These are phyloP conservation scores for Pristionchus exspectatus DNA, from an alignment of 2,888 invertebrate genomes.

Conservation along the genomic window DNA sequence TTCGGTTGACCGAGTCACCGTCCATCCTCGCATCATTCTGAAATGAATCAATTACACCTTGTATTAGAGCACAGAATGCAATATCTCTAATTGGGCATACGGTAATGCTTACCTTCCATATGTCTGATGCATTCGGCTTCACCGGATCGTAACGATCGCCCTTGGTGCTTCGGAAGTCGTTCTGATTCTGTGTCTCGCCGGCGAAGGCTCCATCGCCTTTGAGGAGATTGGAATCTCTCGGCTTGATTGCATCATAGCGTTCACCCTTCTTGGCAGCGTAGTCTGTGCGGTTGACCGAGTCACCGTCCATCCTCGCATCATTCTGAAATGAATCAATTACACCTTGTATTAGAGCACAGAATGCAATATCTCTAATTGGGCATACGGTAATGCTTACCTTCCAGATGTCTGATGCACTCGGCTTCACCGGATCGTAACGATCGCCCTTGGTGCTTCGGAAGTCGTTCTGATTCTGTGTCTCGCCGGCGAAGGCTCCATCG, in stretches of 20 bases:
- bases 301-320: constrained; percentile 53
- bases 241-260: constrained; percentile 16
- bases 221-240: constrained; percentile 27
- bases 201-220: constrained; percentile 33
- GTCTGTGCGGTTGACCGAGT: constrained; percentile 13
- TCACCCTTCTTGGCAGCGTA: constrained; percentile 36
- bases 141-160: constrained; percentile 63
- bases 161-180: constrained; percentile 59
- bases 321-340: background rate
- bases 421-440: constrained; percentile 55
- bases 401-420: constrained; percentile 54
- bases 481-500: constrained; percentile 62
- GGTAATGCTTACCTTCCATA: constrained; percentile 60
- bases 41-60: constrained; percentile 18
- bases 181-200: constrained; percentile 57
- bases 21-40: constrained; percentile 47
- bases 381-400: constrained; percentile 57
- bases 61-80: background rate
- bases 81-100: background rate
- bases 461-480: constrained; percentile 62
- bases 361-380: background rate
- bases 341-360: background rate
- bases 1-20: constrained; percentile 58
- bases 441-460: constrained; percentile 61
- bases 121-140: constrained; percentile 64